These are phyloP conservation scores for Volucella inflata DNA, from an alignment of 2,888 invertebrate species.

Conservation along the genomic window DNA sequence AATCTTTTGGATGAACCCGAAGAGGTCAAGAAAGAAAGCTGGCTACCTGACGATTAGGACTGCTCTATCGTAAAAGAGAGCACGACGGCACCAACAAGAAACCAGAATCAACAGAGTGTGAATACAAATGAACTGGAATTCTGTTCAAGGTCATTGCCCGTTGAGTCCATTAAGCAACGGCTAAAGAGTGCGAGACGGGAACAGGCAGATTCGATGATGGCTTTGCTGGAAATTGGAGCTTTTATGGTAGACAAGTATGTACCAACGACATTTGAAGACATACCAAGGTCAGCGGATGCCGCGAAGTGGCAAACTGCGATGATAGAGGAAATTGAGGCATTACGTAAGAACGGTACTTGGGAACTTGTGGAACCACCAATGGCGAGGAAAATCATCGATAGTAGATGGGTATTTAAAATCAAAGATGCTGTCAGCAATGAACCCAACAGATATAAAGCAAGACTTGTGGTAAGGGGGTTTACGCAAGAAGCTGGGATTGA, in stretches of 20 bases:
- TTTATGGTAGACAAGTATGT: neutral
- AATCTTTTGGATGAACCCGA: neutral
- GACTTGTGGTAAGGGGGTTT: too few species aligned
- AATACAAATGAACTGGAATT: neutral
- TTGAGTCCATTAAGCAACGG: neutral
- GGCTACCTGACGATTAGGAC: neutral
- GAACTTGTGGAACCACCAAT: constrained; percentile 25
- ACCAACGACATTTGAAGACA: too few species aligned
- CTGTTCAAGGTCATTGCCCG: constrained; percentile 11
- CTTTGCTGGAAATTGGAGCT: constrained; percentile 21
- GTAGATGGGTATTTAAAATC: constrained; percentile 23
- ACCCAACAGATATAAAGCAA: constrained; percentile 20
- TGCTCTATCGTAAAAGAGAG: neutral
- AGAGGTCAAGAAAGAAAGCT: neutral
- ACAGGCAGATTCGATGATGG: constrained; percentile 5
- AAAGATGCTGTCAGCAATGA: constrained; percentile 25
- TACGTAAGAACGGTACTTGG: constrained; percentile 26
- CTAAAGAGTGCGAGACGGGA: constrained; percentile 31
- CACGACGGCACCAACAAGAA: neutral
- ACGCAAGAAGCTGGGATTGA: too few species aligned
- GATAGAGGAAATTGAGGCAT: constrained; percentile 25
- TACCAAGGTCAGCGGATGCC: neutral
- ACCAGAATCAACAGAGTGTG: neutral
- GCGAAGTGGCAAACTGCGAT: constrained; percentile 13
- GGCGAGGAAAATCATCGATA: constrained; percentile 10